Evolutionary conservation across 1,140 invertebrate species (phyloP).

Genomic region (Hycleus phaleratus): DNA sequence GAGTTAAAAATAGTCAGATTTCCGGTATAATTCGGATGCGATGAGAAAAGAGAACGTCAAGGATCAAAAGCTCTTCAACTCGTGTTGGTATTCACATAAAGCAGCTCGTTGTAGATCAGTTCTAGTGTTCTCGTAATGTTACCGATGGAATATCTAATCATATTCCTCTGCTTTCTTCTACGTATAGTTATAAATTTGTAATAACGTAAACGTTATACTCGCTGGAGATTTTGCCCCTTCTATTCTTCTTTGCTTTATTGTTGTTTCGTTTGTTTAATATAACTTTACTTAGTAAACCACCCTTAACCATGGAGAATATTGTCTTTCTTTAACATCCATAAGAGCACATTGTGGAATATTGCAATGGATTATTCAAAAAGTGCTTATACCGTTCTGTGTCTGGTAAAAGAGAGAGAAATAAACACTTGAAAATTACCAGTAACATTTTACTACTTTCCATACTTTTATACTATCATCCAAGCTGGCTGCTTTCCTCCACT

Average conservation of each 20-base stretch:
- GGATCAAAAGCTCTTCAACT: constrained; percentile 18
- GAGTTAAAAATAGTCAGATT: no score
- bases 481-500: constrained; percentile 3
- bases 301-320: constrained; percentile 13
- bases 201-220: constrained; percentile 18
- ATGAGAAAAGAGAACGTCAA: no score
- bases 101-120: constrained; percentile 12
- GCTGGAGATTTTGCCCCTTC: constrained; percentile 5
- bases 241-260: constrained; percentile 8
- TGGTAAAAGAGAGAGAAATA: neutral
- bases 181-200: constrained; percentile 23
- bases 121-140: constrained; percentile 1
- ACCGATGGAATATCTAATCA: constrained; percentile 18
- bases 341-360: constrained; percentile 15
- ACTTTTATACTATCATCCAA: neutral
- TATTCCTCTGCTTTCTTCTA: constrained; percentile 3
- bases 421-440: constrained; percentile 11
- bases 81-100: constrained; percentile 17
- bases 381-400: constrained; percentile 11
- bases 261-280: constrained; percentile 15
- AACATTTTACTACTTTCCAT: constrained; percentile 10
- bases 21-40: no score
- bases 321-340: constrained; percentile 16
- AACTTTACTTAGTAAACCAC: constrained; percentile 16
- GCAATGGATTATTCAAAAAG: constrained; percentile 24